A percentile compares a stretch with the other conserved stretches of the same genome.
phyloP scores from a whole-genome alignment of 2,888 invertebrate species.

The Ellobium chinense region DNA sequence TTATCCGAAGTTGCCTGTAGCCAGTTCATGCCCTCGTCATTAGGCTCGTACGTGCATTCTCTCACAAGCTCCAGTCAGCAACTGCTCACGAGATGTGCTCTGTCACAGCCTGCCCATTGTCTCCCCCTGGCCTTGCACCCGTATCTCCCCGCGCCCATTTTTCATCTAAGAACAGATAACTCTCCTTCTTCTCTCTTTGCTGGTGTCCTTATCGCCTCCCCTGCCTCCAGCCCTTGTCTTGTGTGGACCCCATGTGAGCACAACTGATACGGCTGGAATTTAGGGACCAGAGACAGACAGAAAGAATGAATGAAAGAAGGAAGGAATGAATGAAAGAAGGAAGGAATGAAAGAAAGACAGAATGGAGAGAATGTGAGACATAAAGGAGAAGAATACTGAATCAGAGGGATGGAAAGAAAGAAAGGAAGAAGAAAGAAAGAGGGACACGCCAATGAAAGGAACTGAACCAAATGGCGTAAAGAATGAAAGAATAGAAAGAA shows the following conservation, averaged over 20 bases:
- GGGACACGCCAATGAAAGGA: too few relatives aligned
- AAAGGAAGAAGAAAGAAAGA: not conserved
- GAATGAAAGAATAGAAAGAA: not conserved
- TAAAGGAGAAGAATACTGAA: too few relatives aligned
- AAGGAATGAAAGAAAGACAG: not conserved
- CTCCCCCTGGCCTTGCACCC: slow-evolving; percentile 4
- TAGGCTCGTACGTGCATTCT: slow-evolving; percentile 17
- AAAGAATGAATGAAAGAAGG: not conserved
- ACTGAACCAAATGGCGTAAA: not conserved
- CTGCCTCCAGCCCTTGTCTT: not conserved
- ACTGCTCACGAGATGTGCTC: not conserved
- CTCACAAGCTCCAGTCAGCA: slow-evolving; percentile 15
- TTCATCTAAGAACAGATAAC: slow-evolving; percentile 18
- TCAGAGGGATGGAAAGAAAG: not conserved
- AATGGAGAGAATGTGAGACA: not conserved
- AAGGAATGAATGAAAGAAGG: not conserved
- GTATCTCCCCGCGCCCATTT: not conserved
- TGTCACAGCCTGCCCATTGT: slow-evolving; percentile 27
- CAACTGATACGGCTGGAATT: not conserved
- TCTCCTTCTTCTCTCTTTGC: not conserved
- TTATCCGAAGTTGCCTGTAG: not conserved
- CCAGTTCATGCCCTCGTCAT: not conserved
- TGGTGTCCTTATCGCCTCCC: not conserved
- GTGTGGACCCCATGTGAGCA: not conserved
- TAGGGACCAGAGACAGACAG: not conserved